Evolutionary conservation across 2,888 invertebrate species (phyloP).

Genomic region (Perdita meconis): DNA sequence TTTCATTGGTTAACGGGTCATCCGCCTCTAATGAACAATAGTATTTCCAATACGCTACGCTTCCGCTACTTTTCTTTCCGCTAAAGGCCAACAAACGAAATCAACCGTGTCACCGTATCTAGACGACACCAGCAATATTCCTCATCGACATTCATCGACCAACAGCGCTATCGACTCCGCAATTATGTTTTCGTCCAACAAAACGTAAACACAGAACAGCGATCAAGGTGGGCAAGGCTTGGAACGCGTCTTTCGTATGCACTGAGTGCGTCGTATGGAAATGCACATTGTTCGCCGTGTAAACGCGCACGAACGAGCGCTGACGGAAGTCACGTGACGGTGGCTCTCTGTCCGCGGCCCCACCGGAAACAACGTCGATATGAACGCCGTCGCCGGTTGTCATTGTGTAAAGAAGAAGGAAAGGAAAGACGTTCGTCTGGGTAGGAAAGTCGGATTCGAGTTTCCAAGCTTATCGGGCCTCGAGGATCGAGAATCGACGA

Average conservation of each 20-base stretch:
- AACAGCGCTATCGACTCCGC: neutral
- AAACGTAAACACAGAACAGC: slow-evolving; percentile 18
- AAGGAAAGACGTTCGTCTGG: slow-evolving; percentile 17
- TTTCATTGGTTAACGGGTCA: too few species aligned
- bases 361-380: slow-evolving; percentile 75
- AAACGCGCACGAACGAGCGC: slow-evolving; percentile 51
- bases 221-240: neutral
- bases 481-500: slow-evolving; percentile 54
- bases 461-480: slow-evolving; percentile 38
- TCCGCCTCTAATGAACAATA: too few species aligned
- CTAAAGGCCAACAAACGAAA: too few species aligned
- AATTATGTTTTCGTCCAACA: slow-evolving; percentile 32
- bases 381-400: slow-evolving; percentile 41
- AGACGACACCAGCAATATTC: too few species aligned
- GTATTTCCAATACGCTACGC: too few species aligned
- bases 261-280: slow-evolving; percentile 53
- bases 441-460: slow-evolving; percentile 19
- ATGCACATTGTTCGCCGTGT: slow-evolving; percentile 60
- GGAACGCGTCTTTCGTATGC: slow-evolving; percentile 47
- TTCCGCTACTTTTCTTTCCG: too few species aligned
- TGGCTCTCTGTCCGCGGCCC: slow-evolving; percentile 59
- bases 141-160: too few species aligned
- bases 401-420: slow-evolving; percentile 41
- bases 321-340: slow-evolving; percentile 81
- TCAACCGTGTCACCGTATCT: too few species aligned